phyloP scores from a whole-genome alignment of 1,140 invertebrate genomes.

The Aphelenchoides fujianensis region DNA sequence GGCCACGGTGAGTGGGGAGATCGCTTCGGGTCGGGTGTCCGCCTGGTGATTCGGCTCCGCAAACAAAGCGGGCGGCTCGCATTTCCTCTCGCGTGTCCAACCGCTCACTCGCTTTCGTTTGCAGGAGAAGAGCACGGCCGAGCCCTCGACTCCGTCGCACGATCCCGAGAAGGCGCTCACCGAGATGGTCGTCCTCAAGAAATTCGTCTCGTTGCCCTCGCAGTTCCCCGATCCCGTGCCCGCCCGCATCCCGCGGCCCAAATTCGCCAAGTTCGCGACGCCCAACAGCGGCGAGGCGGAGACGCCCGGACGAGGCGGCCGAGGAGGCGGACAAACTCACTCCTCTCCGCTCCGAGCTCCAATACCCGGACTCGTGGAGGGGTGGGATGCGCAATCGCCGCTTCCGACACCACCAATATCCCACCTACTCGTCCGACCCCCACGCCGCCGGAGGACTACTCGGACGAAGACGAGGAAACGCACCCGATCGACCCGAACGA shows the following conservation, averaged over 20 bases:
- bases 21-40: no score
- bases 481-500: not conserved
- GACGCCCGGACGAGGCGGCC: constrained; percentile 41
- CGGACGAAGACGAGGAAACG: constrained; percentile 23
- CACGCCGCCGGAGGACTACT: constrained; percentile 1
- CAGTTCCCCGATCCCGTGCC: constrained; percentile 40
- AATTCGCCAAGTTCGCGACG: constrained; percentile 41
- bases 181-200: constrained; percentile 46
- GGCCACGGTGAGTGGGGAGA: constrained; percentile 1
- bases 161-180: constrained; percentile 40
- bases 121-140: not conserved
- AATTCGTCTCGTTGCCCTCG: constrained; percentile 20
- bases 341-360: constrained; percentile 48
- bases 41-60: no score
- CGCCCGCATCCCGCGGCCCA: constrained; percentile 46
- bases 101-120: no score
- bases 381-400: not conserved
- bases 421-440: not conserved
- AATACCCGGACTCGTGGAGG: constrained; percentile 28
- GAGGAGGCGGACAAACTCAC: constrained; percentile 47
- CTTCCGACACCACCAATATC: constrained; percentile 7
- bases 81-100: no score
- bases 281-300: constrained; percentile 30
- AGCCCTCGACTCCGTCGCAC: constrained; percentile 34
- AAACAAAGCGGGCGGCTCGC: no score